Evolutionary conservation across 2,888 invertebrate genomes (phyloP).

Genomic region (Helicoverpa assulta): DNA sequence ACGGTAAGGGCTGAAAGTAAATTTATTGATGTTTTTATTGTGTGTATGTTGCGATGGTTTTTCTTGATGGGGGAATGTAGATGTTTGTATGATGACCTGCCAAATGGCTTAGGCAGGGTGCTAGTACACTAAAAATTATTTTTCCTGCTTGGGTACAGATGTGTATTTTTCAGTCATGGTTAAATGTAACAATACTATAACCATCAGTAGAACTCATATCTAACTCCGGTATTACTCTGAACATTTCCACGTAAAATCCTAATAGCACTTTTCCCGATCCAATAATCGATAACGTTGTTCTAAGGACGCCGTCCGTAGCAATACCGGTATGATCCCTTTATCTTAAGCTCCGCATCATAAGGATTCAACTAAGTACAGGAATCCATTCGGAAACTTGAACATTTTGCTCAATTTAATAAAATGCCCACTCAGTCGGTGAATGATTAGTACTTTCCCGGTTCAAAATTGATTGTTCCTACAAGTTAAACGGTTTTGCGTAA

Average conservation of each 20-base stretch:
- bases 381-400: constrained; percentile 14
- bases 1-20: constrained; percentile 12
- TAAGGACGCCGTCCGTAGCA: background rate
- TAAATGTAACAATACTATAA: too few species aligned
- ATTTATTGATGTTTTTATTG: constrained; percentile 7
- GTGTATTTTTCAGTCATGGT: too few species aligned
- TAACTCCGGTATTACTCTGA: too few species aligned
- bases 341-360: constrained; percentile 6
- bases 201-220: too few species aligned
- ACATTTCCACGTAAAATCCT: too few species aligned
- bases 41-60: too few species aligned
- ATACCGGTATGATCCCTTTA: constrained; percentile 4
- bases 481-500: constrained; percentile 13
- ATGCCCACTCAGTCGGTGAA: constrained; percentile 4
- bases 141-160: too few species aligned
- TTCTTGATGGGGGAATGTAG: too few species aligned
- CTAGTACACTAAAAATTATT: background rate
- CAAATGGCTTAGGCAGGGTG: too few species aligned
- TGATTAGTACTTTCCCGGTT: constrained; percentile 3
- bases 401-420: constrained; percentile 23
- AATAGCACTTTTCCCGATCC: background rate
- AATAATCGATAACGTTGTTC: background rate
- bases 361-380: background rate
- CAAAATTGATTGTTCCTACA: constrained; percentile 15
- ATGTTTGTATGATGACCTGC: too few species aligned